Base-by-base conservation (phyloP, 2,888 invertebrate genomes). In the Cyclophora albipunctata region DNA sequence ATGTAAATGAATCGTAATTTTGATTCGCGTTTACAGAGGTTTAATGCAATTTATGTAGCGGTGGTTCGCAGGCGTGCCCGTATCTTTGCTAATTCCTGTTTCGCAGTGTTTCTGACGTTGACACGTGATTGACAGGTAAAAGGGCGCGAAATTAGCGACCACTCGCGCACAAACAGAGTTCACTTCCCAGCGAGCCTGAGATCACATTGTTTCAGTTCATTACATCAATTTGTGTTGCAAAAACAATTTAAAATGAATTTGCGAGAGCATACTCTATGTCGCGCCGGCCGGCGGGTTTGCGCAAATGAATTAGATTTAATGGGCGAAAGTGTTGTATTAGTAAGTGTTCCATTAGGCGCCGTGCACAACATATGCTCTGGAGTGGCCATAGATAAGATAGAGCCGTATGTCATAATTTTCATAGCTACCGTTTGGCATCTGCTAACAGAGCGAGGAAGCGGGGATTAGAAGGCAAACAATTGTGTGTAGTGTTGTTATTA, bases 301-400 rank as follows among this genome's bases (percentile, higher is more conserved):
- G 76, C 67, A 71, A 77, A 73, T 69, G 67, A 69, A 71, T 71
- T 65, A 66, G 71, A 70, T 81, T 82, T 85, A 78, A 78, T 78
- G 64, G 78, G 67, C 63, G 66, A 78, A 80, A 82, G 78, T 84
- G 82, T 85, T 83, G 77, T 78, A 77, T 80, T 78, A 76, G 73
- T 67, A 75, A 75, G 71, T 66, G 71, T 66, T 83, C 84, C 85
- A 86, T 87, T 88, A 87, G 69, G 73, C 78, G 73, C 64, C 71
- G 73, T 67, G 58, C 57, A 73, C 70, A 79, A 78, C 88, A 88
- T 87, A 85, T 86, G 87, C 77, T 77, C 75, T 73, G 70, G 77
- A 87, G 87, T 87, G 84, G 78, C 61, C 75, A 76, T 62, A 79
- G 88, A 88, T 88, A 87, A 88, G 88, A 87, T 87, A 87, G 79